Percentiles rank a stretch among this genome's conserved stretches.
Evolutionary conservation across 2,888 invertebrate genomes (phyloP).

Genomic region (Parasteatoda lunata): DNA sequence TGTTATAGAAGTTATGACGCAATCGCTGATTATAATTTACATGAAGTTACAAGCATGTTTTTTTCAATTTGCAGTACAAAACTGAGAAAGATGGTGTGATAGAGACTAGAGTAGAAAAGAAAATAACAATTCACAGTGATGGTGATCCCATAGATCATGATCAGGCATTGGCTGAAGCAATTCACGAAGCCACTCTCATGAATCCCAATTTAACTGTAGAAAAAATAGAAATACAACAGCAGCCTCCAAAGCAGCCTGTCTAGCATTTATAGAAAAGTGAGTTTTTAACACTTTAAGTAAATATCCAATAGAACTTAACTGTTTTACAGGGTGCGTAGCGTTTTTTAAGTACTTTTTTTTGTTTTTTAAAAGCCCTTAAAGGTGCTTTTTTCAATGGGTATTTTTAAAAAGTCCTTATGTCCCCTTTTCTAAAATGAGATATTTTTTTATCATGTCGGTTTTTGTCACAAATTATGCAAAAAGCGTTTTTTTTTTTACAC

Average conservation of each 20-base stretch:
- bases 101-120: conserved; percentile 97
- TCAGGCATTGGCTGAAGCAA: conserved; percentile 93
- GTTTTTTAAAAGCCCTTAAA: no score
- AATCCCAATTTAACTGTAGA: conserved; percentile 99
- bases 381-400: no score
- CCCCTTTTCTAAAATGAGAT: no score
- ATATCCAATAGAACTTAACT: neutral
- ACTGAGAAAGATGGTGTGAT: conserved; percentile 98
- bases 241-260: conserved; percentile 79
- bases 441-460: no score
- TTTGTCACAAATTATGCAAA: no score
- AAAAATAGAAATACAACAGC: conserved; percentile 97
- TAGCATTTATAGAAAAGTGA: conserved; percentile 16
- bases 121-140: conserved; percentile 97
- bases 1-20: no score
- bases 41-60: no score
- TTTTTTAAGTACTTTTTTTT: no score
- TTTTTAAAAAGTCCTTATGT: no score
- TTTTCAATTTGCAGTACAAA: conserved; percentile 83
- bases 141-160: conserved; percentile 98
- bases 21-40: no score
- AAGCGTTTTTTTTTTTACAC: no score
- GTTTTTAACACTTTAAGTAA: neutral
- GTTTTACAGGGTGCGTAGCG: neutral
- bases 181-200: conserved; percentile 96